Evolutionary conservation across 1,140 invertebrate species (phyloP).

Genomic region (Pseudomyrmex flavicornis): DNA sequence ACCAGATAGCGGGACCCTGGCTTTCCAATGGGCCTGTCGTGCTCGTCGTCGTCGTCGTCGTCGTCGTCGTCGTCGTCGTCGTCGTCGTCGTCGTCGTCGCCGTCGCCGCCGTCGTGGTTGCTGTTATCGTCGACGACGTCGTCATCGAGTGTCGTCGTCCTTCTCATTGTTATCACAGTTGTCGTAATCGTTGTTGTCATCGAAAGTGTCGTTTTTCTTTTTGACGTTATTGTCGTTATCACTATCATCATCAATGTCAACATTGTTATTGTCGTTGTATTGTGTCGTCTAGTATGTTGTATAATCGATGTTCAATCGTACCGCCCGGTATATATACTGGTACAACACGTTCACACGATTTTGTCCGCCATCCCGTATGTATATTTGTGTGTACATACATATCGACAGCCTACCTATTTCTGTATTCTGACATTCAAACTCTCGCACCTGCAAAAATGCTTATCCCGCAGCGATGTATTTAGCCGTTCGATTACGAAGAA

Average conservation of each 20-base stretch:
- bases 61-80: constrained; percentile 28
- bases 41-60: constrained; percentile 1
- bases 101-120: neutral
- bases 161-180: neutral
- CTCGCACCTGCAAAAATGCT: constrained; percentile 19
- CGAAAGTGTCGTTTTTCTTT: too few species aligned
- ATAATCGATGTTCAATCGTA: neutral
- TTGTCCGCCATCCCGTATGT: neutral
- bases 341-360: neutral
- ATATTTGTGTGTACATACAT: neutral
- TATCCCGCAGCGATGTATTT: neutral
- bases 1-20: constrained; percentile 83
- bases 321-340: neutral
- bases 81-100: too few species aligned
- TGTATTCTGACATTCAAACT: neutral
- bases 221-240: too few species aligned
- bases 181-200: neutral
- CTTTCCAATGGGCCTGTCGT: constrained; percentile 68
- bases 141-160: neutral
- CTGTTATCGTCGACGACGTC: neutral
- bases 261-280: too few species aligned
- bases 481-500: too few species aligned
- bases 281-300: too few species aligned
- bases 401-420: constrained; percentile 1
- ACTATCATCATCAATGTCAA: too few species aligned